Evolutionary conservation across 2,797 vertebrate species (phyloP), one percentile per base, ranked within the genome.

Genomic region (Spheniscus humboldti): DNA sequence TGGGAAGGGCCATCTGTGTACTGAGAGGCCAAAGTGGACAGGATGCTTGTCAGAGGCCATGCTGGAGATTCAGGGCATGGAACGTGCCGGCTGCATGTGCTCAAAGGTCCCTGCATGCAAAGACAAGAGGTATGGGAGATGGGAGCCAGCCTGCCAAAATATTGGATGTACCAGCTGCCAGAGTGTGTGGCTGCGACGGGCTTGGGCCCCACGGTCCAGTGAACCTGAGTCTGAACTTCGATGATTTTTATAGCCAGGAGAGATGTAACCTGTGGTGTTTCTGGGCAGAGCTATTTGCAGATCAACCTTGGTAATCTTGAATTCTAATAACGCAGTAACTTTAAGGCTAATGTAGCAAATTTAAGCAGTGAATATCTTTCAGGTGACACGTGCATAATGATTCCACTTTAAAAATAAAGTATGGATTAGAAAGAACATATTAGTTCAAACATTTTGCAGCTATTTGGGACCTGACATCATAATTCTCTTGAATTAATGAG

Each of bases 401-500:
- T 64, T 83, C n/a, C 24, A 66, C 39, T 94, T 94, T 55, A 81
- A 85, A 95, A 92, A 88, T 75, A 90, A 92, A 90, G 41, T 66
- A 47, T n/a, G 57, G n/a, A 77, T 92, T 94, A 86, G 78, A 92
- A 91, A 84, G 62, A 91, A 53, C 35, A 33, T 64, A 60, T 22
- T 87, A 88, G 45, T 43, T 86, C 78, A 86, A 94, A 83, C 12
- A 78, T 77, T 95, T 89, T 84, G 30, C 23, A 53, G 57, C 63
- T 93, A 55, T 93, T 92, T 87, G 80, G 24, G 41, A 62, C 68
- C 52, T 80, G 84, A 82, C 53, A 80, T 96, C 41, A 18, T 82
- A 86, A 96, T 95, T 93, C 55, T 93, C 48, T 23, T 88, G 77
- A 78, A 88, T 82, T 90, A 91, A 94, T 83, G 74, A 52, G 53